These are phyloP conservation scores for Drosophila arawakana DNA, from an alignment of 1,140 invertebrate genomes.

Conservation along the genomic window DNA sequence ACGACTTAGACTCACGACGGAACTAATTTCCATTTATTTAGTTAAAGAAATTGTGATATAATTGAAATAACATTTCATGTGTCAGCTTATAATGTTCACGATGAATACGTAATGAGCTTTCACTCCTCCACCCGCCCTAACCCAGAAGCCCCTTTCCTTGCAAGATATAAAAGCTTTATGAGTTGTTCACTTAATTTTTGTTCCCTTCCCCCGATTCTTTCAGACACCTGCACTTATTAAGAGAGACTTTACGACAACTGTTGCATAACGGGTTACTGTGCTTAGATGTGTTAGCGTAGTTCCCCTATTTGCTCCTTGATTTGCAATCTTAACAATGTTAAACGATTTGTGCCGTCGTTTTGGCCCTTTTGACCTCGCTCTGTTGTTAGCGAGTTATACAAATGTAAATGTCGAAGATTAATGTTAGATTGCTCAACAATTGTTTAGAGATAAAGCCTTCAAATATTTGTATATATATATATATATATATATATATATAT, in stretches of 20 bases:
- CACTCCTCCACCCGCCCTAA: not conserved
- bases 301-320: not conserved
- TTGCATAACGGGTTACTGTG: conserved; percentile 32
- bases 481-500: no score
- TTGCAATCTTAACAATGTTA: no score
- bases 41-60: not conserved
- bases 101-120: conserved; percentile 47
- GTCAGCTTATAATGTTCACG: conserved; percentile 29
- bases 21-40: conserved; percentile 27
- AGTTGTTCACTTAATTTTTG: conserved; percentile 35
- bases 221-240: conserved; percentile 32
- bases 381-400: conserved; percentile 2
- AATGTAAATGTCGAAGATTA: conserved; percentile 40
- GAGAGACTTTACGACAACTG: conserved; percentile 24
- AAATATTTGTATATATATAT: not conserved
- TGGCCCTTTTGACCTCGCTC: conserved; percentile 21
- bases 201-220: conserved; percentile 20
- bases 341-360: not conserved
- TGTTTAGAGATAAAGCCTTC: not conserved
- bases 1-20: conserved; percentile 1
- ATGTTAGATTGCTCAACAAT: conserved; percentile 11
- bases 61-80: conserved; percentile 17
- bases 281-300: not conserved
- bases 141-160: conserved; percentile 1
- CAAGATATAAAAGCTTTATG: conserved; percentile 24